Evolutionary conservation across 1,140 invertebrate genomes (phyloP).

Genomic region (Halictus rubicundus): DNA sequence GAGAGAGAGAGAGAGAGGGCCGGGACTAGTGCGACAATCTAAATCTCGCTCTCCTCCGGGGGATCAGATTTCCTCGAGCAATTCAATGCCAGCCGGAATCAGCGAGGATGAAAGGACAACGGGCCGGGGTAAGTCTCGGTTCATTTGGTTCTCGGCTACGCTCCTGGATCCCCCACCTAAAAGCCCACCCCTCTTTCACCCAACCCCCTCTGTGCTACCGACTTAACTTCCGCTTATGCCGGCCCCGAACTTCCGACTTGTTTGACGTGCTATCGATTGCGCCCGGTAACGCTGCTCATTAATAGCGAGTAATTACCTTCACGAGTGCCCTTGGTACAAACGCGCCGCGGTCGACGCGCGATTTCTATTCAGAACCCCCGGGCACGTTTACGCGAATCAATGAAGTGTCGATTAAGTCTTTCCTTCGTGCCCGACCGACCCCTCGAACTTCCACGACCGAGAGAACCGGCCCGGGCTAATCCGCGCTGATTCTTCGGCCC

Average conservation of each 20-base stretch:
- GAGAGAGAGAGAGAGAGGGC: background rate
- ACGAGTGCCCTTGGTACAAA: slow-evolving; percentile 50
- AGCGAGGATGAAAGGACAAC: slow-evolving; percentile 49
- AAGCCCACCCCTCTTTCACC: background rate
- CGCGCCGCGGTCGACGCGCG: background rate
- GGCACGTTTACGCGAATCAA: slow-evolving; percentile 33
- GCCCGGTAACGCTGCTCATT: slow-evolving; percentile 47
- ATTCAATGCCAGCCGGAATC: slow-evolving; percentile 41
- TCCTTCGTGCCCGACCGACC: background rate
- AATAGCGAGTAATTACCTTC: slow-evolving; percentile 57
- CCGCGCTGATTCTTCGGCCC: background rate
- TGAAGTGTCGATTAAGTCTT: slow-evolving; percentile 40
- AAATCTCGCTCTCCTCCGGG: slow-evolving; percentile 61
- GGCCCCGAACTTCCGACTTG: slow-evolving; percentile 32
- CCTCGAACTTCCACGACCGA: background rate
- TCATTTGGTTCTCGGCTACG: slow-evolving; percentile 46
- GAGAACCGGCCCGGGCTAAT: background rate
- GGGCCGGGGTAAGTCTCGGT: slow-evolving; percentile 36
- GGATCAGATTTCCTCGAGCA: slow-evolving; percentile 55
- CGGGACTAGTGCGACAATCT: slow-evolving; percentile 63
- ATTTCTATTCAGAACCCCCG: background rate
- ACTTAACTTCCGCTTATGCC: slow-evolving; percentile 53
- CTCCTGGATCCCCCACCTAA: slow-evolving; percentile 1
- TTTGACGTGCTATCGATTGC: slow-evolving; percentile 54
- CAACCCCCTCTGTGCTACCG: background rate